phyloP scores from a whole-genome alignment of 1,140 invertebrate genomes.

The Rhynchophorus ferrugineus region DNA sequence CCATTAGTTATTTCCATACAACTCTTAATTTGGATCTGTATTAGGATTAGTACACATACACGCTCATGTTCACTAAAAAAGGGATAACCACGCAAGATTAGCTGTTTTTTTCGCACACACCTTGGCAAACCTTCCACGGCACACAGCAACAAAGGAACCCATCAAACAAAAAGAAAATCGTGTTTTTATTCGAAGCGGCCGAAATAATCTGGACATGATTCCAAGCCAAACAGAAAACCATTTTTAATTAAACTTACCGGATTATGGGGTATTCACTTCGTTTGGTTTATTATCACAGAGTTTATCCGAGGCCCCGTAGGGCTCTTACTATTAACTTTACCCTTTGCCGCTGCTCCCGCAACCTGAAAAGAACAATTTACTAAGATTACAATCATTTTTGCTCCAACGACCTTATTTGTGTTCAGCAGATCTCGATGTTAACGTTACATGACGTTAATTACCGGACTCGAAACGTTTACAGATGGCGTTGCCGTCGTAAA shows the following conservation, averaged over 20 bases:
- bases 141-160: too few species aligned
- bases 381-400: conserved; percentile 13
- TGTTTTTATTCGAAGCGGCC: too few species aligned
- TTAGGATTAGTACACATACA: too few species aligned
- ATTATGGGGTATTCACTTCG: conserved; percentile 3
- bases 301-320: conserved; percentile 27
- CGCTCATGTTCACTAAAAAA: too few species aligned
- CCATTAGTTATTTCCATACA: too few species aligned
- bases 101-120: too few species aligned
- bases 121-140: too few species aligned
- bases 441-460: neutral
- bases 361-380: conserved; percentile 23
- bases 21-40: too few species aligned
- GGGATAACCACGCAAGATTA: too few species aligned
- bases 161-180: too few species aligned
- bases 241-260: conserved; percentile 12
- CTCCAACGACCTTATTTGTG: conserved; percentile 2
- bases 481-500: neutral
- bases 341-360: conserved; percentile 16
- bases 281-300: conserved; percentile 12
- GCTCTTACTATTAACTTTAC: conserved; percentile 19
- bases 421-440: neutral
- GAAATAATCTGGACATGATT: too few species aligned
- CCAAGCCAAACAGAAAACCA: neutral
- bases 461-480: neutral